Evolutionary conservation across 2,888 invertebrate genomes (phyloP).

Genomic region (Callosobruchus maculatus): DNA sequence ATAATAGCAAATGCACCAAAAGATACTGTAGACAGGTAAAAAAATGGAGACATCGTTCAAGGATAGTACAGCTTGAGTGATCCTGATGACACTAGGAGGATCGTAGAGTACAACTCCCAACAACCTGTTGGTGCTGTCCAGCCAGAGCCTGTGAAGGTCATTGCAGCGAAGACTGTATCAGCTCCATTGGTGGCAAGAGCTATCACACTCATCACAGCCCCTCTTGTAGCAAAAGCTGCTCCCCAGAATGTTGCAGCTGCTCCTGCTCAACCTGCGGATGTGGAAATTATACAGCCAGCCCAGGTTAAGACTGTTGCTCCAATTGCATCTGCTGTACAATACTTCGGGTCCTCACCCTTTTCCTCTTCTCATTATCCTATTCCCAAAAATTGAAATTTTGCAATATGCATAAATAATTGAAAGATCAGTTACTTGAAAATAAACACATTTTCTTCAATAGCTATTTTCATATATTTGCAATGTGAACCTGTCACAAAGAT

Average conservation of each 20-base stretch:
- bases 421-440: too few species aligned
- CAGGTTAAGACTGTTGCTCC: constrained; percentile 44
- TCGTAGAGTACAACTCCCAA: constrained; percentile 64
- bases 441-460: too few species aligned
- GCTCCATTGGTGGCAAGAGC: constrained; percentile 14
- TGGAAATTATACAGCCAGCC: constrained; percentile 16
- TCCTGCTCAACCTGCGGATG: constrained; percentile 4
- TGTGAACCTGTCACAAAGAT: too few species aligned
- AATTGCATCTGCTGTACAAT: constrained; percentile 37
- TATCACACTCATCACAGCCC: constrained; percentile 19
- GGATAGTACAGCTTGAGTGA: constrained; percentile 62
- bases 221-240: constrained; percentile 16
- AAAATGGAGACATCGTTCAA: constrained; percentile 62
- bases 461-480: too few species aligned
- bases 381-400: too few species aligned
- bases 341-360: background rate
- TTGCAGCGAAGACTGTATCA: constrained; percentile 3
- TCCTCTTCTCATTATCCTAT: too few species aligned
- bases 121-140: constrained; percentile 23
- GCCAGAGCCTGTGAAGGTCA: background rate
- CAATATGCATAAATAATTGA: too few species aligned
- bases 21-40: constrained; percentile 51
- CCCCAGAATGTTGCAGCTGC: constrained; percentile 6
- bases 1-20: constrained; percentile 46
- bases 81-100: constrained; percentile 60